Percentiles rank a stretch among this genome's conserved stretches.
phyloP scores from a whole-genome alignment of 2,113 vertebrate species.

The Sylvilagus bachmani region DNA sequence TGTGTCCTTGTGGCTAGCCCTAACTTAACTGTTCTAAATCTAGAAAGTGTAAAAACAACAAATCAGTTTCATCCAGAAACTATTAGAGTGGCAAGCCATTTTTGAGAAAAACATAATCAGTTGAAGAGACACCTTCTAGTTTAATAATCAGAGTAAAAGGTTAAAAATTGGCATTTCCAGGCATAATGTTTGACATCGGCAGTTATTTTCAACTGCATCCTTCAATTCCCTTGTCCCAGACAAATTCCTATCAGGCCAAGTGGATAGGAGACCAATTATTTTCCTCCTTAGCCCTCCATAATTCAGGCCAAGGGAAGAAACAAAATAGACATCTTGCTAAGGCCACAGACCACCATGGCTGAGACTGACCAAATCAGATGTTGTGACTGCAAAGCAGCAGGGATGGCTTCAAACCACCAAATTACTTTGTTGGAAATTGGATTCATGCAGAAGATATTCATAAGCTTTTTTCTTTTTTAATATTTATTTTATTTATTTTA shows the following conservation, averaged over 20 bases:
- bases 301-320: slow-evolving; percentile 33
- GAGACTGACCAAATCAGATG: background rate
- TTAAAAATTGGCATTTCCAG: slow-evolving; percentile 8
- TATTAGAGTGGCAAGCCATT: background rate
- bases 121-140: background rate
- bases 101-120: slow-evolving; percentile 39
- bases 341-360: background rate
- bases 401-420: background rate
- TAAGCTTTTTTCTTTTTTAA: background rate
- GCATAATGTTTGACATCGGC: background rate
- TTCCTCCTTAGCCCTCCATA: background rate
- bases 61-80: background rate
- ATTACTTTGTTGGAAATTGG: background rate
- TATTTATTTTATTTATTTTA: too few relatives aligned
- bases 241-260: slow-evolving; percentile 30
- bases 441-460: background rate
- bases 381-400: background rate
- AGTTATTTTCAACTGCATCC: background rate
- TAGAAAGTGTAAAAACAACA: slow-evolving; percentile 43
- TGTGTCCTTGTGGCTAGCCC: background rate
- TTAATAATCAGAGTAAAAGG: background rate
- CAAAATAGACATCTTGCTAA: background rate
- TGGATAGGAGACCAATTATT: background rate
- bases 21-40: slow-evolving; percentile 15
- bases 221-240: background rate